Percentiles rank a stretch among this genome's conserved stretches.
Conservation (phyloP, 2,888 invertebrate genomes). For the Melieria crassipennis region DNA sequence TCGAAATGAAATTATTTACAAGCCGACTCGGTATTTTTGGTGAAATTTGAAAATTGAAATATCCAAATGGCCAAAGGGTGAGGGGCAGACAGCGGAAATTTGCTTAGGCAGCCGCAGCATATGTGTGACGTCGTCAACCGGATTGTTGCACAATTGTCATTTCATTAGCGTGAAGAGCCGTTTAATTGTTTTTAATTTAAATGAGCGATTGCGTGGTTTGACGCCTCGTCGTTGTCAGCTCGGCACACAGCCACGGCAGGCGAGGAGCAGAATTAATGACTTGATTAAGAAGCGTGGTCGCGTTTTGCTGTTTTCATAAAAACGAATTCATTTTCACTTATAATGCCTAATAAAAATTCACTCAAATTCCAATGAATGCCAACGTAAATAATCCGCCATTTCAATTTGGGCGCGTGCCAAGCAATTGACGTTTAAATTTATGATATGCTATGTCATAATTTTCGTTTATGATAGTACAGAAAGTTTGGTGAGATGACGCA, state of each 20-base stretch:
- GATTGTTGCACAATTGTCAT: conserved; percentile 7
- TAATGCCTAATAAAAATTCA: no score
- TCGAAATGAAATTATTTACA: no score
- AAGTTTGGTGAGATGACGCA: no score
- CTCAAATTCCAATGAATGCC: no score
- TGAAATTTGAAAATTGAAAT: conserved; percentile 28
- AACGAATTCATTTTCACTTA: neutral
- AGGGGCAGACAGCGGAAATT: neutral
- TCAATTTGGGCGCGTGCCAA: no score
- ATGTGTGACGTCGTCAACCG: conserved; percentile 6
- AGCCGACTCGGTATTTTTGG: neutral
- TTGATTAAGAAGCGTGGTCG: conserved; percentile 30
- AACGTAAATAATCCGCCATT: no score
- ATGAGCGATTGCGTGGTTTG: neutral
- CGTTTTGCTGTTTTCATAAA: conserved; percentile 21
- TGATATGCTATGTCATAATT: no score
- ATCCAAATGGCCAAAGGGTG: conserved; percentile 7
- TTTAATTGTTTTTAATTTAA: conserved; percentile 34
- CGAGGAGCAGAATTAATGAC: conserved; percentile 3
- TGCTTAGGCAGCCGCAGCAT: neutral
- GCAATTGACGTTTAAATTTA: no score
- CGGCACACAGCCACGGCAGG: no score
- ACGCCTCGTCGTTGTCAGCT: no score
- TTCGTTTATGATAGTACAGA: no score
- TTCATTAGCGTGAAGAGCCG: neutral